Base-by-base conservation (phyloP, 2,797 vertebrate species). In the Helicolenus hilgendorfi region DNA sequence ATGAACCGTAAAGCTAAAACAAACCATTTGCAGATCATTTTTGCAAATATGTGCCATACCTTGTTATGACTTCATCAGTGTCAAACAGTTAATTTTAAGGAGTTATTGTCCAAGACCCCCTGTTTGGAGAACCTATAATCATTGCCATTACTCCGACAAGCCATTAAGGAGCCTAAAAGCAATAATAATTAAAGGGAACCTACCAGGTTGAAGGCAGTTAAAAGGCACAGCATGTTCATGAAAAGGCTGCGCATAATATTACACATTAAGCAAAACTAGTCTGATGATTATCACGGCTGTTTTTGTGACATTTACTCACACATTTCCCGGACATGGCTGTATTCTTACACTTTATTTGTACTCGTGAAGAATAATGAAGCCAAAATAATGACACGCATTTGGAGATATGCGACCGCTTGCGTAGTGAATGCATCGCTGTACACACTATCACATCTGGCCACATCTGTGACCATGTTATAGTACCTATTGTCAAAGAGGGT, bases 31-130 rank as follows among this genome's bases (percentile, higher is more conserved):
- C 29, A 67, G 31, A 76, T 76, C 4, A 71, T 62, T 84, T 84
- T 38, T 24, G 22, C 31, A 11, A 60, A 22, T 64, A 35, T 70
- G 24, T 53, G 31, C 65, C 18, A 3, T 11, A 26, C 26, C 56
- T 65, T 85, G 68, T 79, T 76, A 58, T 85, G 78, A 81, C 76
- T 64, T 83, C 41, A 79, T 56, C 72, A 49, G 60, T 82, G 75
- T 82, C 74, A 81, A 64, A 84, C 26, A 29, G 83, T 73, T 77
- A 1, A 89, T 89, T 82, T 74, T 29, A 75, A 36, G 60, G 60
- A 72, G 60, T 68, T 58, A 77, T 60, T 80, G 22, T 67, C 7
- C 20, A 58, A 64, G 27, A 64, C 64, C 60, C 65, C 27, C 59
- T 67, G 33, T 20, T 77, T 6, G 13, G 18, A 75, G 41, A 72